A percentile compares a stretch with the other conserved stretches of the same genome.
phyloP scores from a whole-genome alignment of 2,888 invertebrate species.

The Microplitis deprimator region DNA sequence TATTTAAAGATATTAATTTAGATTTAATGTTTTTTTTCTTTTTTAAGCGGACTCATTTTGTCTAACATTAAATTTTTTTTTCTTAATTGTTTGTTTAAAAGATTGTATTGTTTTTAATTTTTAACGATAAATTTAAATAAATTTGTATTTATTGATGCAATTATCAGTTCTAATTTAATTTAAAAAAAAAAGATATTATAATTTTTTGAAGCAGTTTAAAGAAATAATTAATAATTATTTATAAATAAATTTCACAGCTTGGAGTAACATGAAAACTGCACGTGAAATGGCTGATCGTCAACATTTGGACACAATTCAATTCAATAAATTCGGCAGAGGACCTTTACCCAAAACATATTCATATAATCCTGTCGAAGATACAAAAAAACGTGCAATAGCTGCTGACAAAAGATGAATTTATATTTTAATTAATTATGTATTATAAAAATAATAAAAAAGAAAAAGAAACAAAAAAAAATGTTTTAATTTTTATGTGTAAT shows the following conservation, averaged over 20 bases:
- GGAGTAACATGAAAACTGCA: slow-evolving; percentile 86
- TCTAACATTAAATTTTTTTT: too few relatives aligned
- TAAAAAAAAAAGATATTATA: too few relatives aligned
- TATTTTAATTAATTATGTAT: not conserved
- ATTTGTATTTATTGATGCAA: too few relatives aligned
- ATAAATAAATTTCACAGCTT: slow-evolving; percentile 73
- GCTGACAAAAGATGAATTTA: slow-evolving; percentile 73
- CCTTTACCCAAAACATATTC: slow-evolving; percentile 90
- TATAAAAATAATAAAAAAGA: slow-evolving; percentile 5
- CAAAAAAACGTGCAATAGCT: slow-evolving; percentile 70
- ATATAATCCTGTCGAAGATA: slow-evolving; percentile 82
- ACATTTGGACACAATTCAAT: slow-evolving; percentile 83
- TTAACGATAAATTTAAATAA: too few relatives aligned
- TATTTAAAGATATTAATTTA: slow-evolving; percentile 18
- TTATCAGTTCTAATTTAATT: too few relatives aligned
- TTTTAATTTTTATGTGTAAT: not conserved
- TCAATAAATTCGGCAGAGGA: slow-evolving; percentile 88
- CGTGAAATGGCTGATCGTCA: slow-evolving; percentile 84
- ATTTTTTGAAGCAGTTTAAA: slow-evolving; percentile 2
- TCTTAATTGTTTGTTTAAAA: too few relatives aligned
- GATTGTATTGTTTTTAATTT: too few relatives aligned
- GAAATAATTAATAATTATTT: slow-evolving; percentile 9
- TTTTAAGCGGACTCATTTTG: not conserved
- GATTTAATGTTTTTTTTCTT: not conserved
- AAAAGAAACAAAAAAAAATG: not conserved